Conservation (phyloP, 2,113 vertebrate species). For the Smithornis capensis region DNA sequence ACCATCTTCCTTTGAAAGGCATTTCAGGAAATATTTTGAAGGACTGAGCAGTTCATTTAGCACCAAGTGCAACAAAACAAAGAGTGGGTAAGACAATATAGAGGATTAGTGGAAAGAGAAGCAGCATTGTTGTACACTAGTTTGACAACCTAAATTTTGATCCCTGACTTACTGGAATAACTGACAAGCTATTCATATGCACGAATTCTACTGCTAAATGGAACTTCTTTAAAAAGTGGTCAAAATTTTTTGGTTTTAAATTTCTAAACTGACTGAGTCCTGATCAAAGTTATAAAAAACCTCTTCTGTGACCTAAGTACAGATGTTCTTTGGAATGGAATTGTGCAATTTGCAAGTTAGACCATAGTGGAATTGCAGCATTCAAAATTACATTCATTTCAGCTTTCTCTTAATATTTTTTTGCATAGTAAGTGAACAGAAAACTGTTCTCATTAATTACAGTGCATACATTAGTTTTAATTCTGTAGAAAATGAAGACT, state of each 20-base stretch:
- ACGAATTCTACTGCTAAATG: not conserved
- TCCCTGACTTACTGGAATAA: not conserved
- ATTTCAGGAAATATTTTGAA: not conserved
- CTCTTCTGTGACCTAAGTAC: not conserved
- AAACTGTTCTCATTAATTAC: not conserved
- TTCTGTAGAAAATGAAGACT: not conserved
- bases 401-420: not conserved
- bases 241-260: not conserved
- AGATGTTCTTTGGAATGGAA: not conserved
- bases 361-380: not conserved
- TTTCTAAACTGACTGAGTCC: not conserved
- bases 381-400: not conserved
- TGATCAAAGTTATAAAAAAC: not conserved
- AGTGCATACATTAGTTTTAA: not conserved
- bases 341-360: not conserved
- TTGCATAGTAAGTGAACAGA: not conserved
- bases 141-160: not conserved
- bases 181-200: not conserved
- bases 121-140: not conserved
- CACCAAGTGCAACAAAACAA: not conserved
- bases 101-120: not conserved
- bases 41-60: not conserved
- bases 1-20: not conserved
- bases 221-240: not conserved
- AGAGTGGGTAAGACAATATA: not conserved